Conservation (phyloP, 2,113 vertebrate species). For the Xerus inauris region DNA sequence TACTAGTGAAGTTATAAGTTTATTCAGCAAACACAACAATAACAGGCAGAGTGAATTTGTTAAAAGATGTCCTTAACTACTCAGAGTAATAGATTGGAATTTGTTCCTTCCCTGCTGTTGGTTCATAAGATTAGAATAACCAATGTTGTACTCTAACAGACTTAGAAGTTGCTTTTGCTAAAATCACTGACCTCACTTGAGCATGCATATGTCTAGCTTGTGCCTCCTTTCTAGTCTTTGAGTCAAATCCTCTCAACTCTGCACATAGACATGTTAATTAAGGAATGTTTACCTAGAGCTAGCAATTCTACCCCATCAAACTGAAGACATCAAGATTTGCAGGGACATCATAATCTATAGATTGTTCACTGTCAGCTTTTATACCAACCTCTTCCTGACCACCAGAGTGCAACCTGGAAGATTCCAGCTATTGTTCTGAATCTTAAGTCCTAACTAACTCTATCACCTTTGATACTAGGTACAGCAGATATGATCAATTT, state of each 20-base stretch:
- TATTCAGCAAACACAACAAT: not conserved
- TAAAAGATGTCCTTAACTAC: not conserved
- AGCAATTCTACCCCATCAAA: not conserved
- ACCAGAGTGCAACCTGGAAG: not conserved
- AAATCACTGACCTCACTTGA: not conserved
- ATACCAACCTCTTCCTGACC: not conserved
- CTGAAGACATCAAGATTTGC: not conserved
- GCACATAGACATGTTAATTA: not conserved
- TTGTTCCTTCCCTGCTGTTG: not conserved
- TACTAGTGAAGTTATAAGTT: not conserved
- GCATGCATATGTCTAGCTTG: not conserved
- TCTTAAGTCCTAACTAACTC: not conserved
- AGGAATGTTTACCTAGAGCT: too few species aligned
- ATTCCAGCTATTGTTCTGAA: not conserved
- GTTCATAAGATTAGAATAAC: not conserved
- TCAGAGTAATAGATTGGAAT: not conserved
- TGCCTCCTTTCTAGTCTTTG: not conserved
- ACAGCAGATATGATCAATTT: not conserved
- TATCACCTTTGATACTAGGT: not conserved
- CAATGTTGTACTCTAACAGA: not conserved
- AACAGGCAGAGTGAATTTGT: not conserved
- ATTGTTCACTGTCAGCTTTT: not conserved
- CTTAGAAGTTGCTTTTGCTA: too few species aligned
- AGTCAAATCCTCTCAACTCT: not conserved
- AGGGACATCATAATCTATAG: not conserved